Evolutionary conservation across 2,113 vertebrate species (phyloP), one percentile per base, ranked within the genome.

Genomic region (Istiophorus platypterus): DNA sequence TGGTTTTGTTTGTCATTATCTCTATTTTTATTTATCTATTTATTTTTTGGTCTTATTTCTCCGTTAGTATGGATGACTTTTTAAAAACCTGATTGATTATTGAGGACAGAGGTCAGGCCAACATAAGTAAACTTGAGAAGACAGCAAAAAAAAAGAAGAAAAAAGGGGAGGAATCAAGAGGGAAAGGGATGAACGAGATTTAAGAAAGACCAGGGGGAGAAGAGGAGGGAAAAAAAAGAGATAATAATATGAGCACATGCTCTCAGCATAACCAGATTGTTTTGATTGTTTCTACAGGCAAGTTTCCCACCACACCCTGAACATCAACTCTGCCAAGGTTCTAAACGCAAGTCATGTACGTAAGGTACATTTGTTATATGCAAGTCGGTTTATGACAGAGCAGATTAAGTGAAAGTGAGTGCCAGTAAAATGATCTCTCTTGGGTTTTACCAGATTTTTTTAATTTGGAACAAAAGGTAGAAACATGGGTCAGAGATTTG

Each of bases 261-360:
- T 82, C 13, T 65, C 57, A 86, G 87, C 70, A 39, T 59, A 88
- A 87, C 89, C 47, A 22, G 85, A 88, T 84, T 84, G n/a, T 58
- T 89, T 87, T 89, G 82, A 68, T 51, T 22, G 58, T 42, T 78
- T 75, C 51, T 81, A 29, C 69, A 52, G 65, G 56, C 67, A 51
- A 78, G 11, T 80, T 92, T 91, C 83, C 84, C 88, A 94, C 86
- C 93, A 94, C 93, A 76, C 93, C 90, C 24, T 88, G 91, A 70
- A 91, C 82, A 71, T 95, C 92, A 0, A 64, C 82, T 72, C 87
- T 91, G 0, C 63, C 47, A 62, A 54, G 1, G 42, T 34, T 58
- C 73, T 77, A 75, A 71, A 76, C 17, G 0, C 42, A 45, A 42
- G 7, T n/a, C 2, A 17, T 73, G n/a, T 27, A 15, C 34, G 39